Percentiles rank a stretch among this genome's conserved stretches.
Conservation (phyloP, 2,113 vertebrate species). For the Erythrolamprus reginae region DNA sequence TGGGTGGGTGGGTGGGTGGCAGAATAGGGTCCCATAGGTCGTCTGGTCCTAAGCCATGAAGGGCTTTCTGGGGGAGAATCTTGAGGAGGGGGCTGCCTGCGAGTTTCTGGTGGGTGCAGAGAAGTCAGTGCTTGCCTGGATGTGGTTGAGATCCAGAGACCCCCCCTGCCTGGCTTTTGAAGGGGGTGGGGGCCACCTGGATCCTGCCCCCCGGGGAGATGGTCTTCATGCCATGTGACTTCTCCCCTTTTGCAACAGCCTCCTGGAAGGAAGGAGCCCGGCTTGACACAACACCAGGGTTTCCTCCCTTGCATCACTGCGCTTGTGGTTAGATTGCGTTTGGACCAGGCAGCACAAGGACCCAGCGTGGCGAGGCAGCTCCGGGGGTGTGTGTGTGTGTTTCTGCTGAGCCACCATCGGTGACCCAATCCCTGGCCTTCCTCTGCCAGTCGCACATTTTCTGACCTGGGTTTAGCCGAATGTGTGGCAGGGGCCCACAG, state of each 20-base stretch:
- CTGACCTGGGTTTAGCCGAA: not conserved
- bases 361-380: not conserved
- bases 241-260: not conserved
- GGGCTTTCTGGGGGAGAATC: too few species aligned
- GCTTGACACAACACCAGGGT: not conserved
- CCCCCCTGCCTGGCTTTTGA: not conserved
- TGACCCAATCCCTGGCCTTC: not conserved
- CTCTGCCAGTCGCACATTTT: not conserved
- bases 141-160: not conserved
- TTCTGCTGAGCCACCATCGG: not conserved
- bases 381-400: too few species aligned
- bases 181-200: not conserved
- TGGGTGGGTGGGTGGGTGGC: too few species aligned
- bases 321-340: not conserved
- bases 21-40: too few species aligned
- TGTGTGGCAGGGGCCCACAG: not conserved
- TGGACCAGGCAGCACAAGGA: not conserved
- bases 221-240: not conserved
- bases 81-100: not conserved
- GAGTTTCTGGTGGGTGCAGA: not conserved
- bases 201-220: rapidly evolving
- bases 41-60: too few species aligned
- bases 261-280: not conserved
- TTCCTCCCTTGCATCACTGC: not conserved
- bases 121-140: not conserved